A percentile compares a stretch with the other conserved stretches of the same genome.
Evolutionary conservation across 2,797 vertebrate genomes (phyloP).

Genomic region (Chelonia mydas): DNA sequence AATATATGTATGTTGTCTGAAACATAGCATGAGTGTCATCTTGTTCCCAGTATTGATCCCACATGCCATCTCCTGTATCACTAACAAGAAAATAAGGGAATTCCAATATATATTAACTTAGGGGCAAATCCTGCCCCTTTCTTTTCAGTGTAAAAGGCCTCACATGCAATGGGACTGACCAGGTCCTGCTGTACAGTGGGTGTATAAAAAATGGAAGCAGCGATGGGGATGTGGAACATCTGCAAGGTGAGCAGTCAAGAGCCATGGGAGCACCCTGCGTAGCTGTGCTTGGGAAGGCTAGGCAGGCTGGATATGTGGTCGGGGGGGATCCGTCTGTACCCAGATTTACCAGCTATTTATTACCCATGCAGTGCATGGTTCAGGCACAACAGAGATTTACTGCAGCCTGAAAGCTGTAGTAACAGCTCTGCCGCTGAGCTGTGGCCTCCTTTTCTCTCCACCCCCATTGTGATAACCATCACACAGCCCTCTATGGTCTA

Average conservation of each 20-base stretch:
- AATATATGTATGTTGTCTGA: background rate
- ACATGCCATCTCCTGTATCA: background rate
- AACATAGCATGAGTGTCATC: background rate
- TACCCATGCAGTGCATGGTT: background rate
- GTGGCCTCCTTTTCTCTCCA: background rate
- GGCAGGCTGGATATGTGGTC: background rate
- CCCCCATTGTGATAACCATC: background rate
- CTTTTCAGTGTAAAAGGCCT: background rate
- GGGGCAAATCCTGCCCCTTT: background rate
- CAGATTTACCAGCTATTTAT: rapidly evolving
- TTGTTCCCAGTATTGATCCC: background rate
- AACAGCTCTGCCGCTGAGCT: background rate
- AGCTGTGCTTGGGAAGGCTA: background rate
- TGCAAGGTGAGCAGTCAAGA: background rate
- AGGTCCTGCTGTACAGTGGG: background rate
- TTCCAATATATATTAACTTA: background rate
- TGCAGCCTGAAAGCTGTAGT: rapidly evolving
- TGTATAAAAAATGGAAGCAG: background rate
- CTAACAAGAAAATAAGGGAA: background rate
- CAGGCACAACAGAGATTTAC: background rate
- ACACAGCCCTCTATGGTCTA: background rate
- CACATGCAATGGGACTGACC: rapidly evolving
- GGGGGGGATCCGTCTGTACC: background rate
- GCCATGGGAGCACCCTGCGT: background rate
- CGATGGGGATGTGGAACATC: background rate